Percentiles rank a stretch among this genome's conserved stretches.
Conservation (phyloP, 64 coral and sea anemone species). For the Hydrozoanthus tunicans region DNA sequence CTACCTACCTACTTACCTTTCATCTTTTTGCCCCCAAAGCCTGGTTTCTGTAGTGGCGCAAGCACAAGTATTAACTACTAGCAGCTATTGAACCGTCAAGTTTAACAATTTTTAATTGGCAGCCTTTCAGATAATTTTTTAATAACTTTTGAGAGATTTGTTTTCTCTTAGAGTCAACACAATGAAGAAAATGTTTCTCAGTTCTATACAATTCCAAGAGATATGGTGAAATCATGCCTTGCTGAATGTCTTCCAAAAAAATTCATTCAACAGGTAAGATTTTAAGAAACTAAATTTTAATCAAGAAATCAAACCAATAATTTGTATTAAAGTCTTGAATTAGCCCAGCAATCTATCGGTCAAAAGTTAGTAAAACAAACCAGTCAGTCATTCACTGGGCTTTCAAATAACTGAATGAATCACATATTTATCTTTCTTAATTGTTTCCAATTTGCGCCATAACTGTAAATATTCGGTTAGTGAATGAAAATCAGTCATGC, state of each 20-base stretch:
- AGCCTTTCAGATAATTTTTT: not conserved
- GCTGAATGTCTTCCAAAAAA: conserved; percentile 67
- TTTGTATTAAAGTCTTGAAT: too few species aligned
- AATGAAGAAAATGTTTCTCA: conserved; percentile 54
- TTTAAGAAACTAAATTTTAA: not conserved
- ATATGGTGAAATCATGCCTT: conserved; percentile 48
- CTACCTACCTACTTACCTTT: too few species aligned
- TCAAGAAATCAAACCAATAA: too few species aligned
- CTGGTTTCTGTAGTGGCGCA: too few species aligned
- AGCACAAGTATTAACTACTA: too few species aligned
- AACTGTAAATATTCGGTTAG: too few species aligned
- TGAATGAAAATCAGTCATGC: too few species aligned
- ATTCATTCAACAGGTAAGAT: conserved; percentile 66
- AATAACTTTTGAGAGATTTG: not conserved
- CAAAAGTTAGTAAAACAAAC: not conserved
- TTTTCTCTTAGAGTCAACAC: conserved; percentile 58
- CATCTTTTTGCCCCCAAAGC: too few species aligned
- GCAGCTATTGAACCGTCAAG: too few species aligned
- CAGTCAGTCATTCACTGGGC: not conserved
- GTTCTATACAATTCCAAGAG: conserved; percentile 76
- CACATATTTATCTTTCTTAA: not conserved
- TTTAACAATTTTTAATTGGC: too few species aligned
- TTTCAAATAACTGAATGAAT: not conserved
- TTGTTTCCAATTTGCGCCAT: not conserved
- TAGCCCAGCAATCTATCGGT: not conserved